phyloP scores from a whole-genome alignment of 2,113 vertebrate species.

The Ceyx melanurus region DNA sequence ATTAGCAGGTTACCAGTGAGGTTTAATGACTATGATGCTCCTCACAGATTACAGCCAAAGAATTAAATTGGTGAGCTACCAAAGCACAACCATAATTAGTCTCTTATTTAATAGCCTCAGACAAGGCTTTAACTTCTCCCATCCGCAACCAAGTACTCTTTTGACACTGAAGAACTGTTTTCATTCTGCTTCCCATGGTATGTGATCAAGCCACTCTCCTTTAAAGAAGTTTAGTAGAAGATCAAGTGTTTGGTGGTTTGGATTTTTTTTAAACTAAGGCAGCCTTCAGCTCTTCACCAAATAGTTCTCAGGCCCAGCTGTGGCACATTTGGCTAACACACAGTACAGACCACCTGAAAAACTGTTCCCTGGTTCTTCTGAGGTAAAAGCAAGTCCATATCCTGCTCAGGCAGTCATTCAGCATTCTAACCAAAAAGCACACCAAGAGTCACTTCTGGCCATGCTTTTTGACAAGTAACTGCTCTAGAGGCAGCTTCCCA shows the following conservation, averaged over 20 bases:
- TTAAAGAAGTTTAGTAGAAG: neutral
- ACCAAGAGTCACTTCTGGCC: neutral
- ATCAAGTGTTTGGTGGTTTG: neutral
- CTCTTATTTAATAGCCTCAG: slow-evolving; percentile 42
- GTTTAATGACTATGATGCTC: slow-evolving; percentile 34
- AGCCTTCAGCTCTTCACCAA: neutral
- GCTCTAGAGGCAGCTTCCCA: neutral
- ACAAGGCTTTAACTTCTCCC: slow-evolving; percentile 57
- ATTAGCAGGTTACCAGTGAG: slow-evolving; percentile 13
- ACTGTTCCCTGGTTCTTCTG: neutral
- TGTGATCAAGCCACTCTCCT: neutral
- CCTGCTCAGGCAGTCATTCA: neutral
- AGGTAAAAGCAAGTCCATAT: neutral
- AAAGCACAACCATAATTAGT: slow-evolving; percentile 51
- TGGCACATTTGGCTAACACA: neutral
- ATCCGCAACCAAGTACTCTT: neutral
- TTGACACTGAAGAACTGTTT: slow-evolving; percentile 8
- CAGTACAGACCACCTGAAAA: neutral
- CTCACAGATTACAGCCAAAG: slow-evolving; percentile 37
- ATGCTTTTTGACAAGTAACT: neutral
- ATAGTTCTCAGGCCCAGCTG: neutral
- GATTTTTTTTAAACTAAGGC: neutral
- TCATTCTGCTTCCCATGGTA: neutral
- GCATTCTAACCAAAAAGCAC: neutral
- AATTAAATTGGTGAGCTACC: slow-evolving; percentile 58